Evolutionary conservation across 2,888 invertebrate genomes (phyloP).

Genomic region (Pachliopta kotzebuea): DNA sequence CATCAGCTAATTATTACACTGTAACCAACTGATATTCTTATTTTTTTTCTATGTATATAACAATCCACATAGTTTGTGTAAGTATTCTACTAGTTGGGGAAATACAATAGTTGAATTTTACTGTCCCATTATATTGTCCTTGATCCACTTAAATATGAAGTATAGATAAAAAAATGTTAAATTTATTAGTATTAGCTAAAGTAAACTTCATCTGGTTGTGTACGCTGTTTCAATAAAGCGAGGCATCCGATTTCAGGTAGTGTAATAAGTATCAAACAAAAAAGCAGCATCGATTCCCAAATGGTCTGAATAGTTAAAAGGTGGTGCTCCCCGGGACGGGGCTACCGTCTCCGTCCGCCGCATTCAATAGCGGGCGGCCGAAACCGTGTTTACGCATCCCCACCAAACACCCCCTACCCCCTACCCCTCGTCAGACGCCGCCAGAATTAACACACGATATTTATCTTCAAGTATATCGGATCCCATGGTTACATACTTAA

Average conservation of each 20-base stretch:
- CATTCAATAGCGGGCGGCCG: constrained; percentile 65
- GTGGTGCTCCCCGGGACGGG: constrained; percentile 57
- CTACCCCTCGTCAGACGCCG: too few species aligned
- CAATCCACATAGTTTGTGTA: too few species aligned
- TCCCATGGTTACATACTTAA: not conserved
- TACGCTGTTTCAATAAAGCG: too few species aligned
- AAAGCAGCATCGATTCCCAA: constrained; percentile 18
- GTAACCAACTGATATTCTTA: not conserved
- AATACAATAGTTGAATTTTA: too few species aligned
- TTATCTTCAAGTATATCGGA: constrained; percentile 51
- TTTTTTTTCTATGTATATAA: not conserved
- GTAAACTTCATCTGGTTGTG: too few species aligned
- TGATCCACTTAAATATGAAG: too few species aligned
- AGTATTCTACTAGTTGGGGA: too few species aligned
- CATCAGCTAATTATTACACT: not conserved
- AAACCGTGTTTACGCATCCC: constrained; percentile 76
- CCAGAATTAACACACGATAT: constrained; percentile 76
- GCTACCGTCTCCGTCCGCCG: constrained; percentile 32
- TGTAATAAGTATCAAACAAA: not conserved
- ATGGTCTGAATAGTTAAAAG: constrained; percentile 43
- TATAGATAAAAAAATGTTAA: too few species aligned
- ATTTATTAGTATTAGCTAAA: too few species aligned
- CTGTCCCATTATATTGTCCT: too few species aligned
- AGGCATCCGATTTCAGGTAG: not conserved
- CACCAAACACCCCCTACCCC: constrained; percentile 52